phyloP scores from a whole-genome alignment of 2,797 vertebrate species.

The Syndactyla subalaris region DNA sequence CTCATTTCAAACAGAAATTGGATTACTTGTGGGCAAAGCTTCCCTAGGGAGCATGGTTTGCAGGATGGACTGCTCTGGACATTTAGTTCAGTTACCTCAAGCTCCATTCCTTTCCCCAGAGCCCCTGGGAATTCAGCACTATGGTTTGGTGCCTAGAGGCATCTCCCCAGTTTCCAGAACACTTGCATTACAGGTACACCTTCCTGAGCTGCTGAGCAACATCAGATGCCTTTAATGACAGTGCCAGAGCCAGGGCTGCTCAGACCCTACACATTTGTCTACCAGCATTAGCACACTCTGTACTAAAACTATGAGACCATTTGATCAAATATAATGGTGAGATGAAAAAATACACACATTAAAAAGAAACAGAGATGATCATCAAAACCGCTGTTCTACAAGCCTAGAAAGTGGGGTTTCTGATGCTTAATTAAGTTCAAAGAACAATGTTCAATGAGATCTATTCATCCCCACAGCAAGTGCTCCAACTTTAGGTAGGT shows the following conservation, averaged over 20 bases:
- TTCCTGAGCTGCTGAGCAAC: not conserved
- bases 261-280: not conserved
- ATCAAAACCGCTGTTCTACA: not conserved
- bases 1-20: not conserved
- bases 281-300: not conserved
- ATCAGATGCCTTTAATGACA: not conserved
- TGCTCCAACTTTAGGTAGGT: not conserved
- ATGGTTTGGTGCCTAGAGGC: fast-evolving
- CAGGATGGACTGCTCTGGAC: not conserved
- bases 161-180: not conserved
- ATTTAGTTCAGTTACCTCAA: not conserved
- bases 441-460: not conserved
- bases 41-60: not conserved
- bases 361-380: not conserved
- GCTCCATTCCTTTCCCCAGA: not conserved
- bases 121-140: fast-evolving
- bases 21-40: not conserved
- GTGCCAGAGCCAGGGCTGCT: not conserved
- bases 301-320: not conserved
- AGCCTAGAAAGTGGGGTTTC: not conserved
- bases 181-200: not conserved
- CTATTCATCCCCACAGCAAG: not conserved
- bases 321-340: not conserved
- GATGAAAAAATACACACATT: not conserved
- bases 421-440: not conserved